These are phyloP conservation scores for Rhizomys pruinosus DNA, from an alignment of 2,113 vertebrate genomes.

Conservation along the genomic window DNA sequence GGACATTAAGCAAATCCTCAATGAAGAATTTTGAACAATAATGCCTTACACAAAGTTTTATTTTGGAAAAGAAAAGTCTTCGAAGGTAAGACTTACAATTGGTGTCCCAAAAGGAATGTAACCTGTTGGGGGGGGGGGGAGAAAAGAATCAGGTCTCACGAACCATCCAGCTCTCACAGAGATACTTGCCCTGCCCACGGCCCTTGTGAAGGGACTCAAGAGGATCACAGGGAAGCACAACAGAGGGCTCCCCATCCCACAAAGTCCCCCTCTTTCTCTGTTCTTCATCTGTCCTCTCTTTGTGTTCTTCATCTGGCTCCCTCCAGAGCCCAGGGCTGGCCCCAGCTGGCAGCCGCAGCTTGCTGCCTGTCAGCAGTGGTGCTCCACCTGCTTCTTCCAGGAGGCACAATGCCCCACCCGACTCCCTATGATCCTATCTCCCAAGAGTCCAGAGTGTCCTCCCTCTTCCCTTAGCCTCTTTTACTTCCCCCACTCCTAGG, in stretches of 20 bases:
- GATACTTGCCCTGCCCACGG: not conserved
- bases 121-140: constrained; percentile 84
- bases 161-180: not conserved
- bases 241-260: not conserved
- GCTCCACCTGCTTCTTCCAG: not conserved
- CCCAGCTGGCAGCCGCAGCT: not conserved
- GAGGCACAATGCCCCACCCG: no score
- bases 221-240: not conserved
- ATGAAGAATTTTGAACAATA: not conserved
- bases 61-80: constrained; percentile 45
- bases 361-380: rapidly evolving
- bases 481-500: not conserved
- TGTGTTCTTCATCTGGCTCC: not conserved
- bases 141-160: not conserved
- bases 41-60: not conserved
- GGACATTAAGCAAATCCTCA: not conserved
- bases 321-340: not conserved
- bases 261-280: not conserved
- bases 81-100: constrained; percentile 89
- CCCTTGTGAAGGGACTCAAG: not conserved
- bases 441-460: not conserved
- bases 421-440: not conserved
- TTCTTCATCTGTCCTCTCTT: not conserved
- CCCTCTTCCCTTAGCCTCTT: not conserved
- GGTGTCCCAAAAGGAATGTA: constrained; percentile 97